These are phyloP conservation scores for Gallinago nigripennis DNA, from an alignment of 2,797 vertebrate genomes.

Conservation along the genomic window DNA sequence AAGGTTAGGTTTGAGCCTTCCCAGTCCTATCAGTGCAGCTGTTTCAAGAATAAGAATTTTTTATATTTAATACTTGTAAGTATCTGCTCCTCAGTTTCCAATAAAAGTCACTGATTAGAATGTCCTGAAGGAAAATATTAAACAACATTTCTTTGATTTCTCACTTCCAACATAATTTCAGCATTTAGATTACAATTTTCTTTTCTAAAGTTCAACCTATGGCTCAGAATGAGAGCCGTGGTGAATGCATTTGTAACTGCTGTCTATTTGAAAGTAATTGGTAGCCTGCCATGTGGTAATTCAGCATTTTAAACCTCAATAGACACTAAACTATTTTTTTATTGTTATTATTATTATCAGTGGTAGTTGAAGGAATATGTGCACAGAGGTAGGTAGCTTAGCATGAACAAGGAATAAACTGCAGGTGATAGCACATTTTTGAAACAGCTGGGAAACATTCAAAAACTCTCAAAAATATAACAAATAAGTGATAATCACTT, in stretches of 20 bases:
- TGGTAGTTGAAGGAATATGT: background rate
- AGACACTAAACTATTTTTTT: background rate
- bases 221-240: background rate
- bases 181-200: constrained; percentile 24
- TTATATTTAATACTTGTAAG: constrained; percentile 2
- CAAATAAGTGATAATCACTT: constrained; percentile 25
- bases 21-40: background rate
- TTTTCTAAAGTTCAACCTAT: constrained; percentile 3
- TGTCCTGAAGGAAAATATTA: constrained; percentile 13
- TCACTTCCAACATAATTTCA: background rate
- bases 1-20: background rate
- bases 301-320: background rate
- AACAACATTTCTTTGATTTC: background rate
- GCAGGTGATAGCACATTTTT: background rate
- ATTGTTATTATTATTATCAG: background rate
- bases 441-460: background rate
- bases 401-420: background rate
- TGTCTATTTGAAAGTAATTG: background rate
- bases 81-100: background rate
- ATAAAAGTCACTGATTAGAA: background rate
- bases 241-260: constrained; percentile 2
- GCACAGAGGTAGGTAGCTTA: background rate
- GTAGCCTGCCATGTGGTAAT: background rate
- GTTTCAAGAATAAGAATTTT: background rate
- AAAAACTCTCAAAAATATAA: constrained; percentile 11